Percentiles rank a stretch among this genome's conserved stretches.
These are phyloP conservation scores for Lumbricus terrestris DNA, from an alignment of 2,888 invertebrate species.

Conservation along the genomic window DNA sequence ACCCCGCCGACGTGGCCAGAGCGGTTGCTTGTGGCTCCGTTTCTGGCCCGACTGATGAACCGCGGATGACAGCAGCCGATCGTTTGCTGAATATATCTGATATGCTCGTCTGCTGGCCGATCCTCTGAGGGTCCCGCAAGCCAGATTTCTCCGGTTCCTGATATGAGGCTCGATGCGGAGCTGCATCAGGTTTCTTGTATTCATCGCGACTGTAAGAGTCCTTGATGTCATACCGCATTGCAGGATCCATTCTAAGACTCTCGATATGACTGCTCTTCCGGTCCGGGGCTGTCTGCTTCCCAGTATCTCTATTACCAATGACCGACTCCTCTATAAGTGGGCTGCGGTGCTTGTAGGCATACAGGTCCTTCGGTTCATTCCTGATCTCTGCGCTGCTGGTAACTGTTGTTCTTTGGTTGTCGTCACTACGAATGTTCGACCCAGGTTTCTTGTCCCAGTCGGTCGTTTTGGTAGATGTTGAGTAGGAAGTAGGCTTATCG, in stretches of 20 bases:
- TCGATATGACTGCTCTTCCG: not conserved
- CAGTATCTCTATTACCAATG: not conserved
- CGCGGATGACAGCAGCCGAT: not conserved
- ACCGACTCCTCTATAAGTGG: not conserved
- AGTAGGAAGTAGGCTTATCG: not conserved
- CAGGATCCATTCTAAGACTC: not conserved
- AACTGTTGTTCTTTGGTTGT: not conserved
- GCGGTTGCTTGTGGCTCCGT: not conserved
- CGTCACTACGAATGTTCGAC: not conserved
- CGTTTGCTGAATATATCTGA: constrained; percentile 15
- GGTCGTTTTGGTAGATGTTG: not conserved
- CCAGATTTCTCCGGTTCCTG: not conserved
- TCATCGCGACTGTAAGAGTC: not conserved
- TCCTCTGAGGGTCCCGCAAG: not conserved
- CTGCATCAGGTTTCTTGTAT: not conserved
- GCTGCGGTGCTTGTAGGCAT: not conserved
- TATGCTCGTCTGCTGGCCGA: not conserved
- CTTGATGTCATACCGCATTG: not conserved
- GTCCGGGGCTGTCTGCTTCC: not conserved
- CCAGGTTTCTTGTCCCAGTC: not conserved
- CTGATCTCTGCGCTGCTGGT: not conserved
- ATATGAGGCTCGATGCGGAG: not conserved
- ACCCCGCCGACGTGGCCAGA: no score
- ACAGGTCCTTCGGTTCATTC: not conserved
- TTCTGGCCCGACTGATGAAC: not conserved